These are phyloP conservation scores for Alexandromys fortis DNA, from an alignment of 2,113 vertebrate species.

Conservation along the genomic window DNA sequence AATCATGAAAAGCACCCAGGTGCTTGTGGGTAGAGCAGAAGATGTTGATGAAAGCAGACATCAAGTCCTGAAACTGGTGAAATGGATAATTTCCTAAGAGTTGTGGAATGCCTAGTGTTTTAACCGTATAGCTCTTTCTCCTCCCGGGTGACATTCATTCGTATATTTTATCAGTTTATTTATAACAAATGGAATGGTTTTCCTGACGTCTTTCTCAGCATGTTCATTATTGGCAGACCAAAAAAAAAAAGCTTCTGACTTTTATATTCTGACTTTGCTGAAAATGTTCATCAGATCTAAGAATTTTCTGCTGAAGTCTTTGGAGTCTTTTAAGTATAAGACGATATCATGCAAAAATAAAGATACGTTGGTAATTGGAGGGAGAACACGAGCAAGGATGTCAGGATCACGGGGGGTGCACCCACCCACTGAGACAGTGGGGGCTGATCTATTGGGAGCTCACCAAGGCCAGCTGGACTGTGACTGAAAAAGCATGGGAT, in stretches of 20 bases:
- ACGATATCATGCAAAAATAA: neutral
- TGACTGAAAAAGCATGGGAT: too few relatives aligned
- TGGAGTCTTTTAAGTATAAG: neutral
- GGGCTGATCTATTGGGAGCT: too few relatives aligned
- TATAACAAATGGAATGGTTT: neutral
- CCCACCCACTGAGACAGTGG: too few relatives aligned
- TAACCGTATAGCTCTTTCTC: neutral
- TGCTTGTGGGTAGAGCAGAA: accelerated
- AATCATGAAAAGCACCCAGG: too few relatives aligned
- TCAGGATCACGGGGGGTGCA: too few relatives aligned
- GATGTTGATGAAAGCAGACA: neutral
- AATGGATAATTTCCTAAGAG: neutral
- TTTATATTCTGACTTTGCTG: neutral
- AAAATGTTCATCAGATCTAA: neutral
- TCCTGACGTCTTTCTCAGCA: neutral
- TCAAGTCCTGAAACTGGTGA: neutral
- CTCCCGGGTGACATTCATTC: neutral
- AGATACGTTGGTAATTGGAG: too few relatives aligned
- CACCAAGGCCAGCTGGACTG: too few relatives aligned
- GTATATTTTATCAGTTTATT: neutral
- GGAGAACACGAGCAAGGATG: too few relatives aligned
- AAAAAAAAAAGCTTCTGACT: neutral
- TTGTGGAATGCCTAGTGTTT: neutral
- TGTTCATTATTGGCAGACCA: neutral
- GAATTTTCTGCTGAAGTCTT: neutral